phyloP scores from a whole-genome alignment of 2,888 invertebrate species.

The Taphrorychus bicolor region DNA sequence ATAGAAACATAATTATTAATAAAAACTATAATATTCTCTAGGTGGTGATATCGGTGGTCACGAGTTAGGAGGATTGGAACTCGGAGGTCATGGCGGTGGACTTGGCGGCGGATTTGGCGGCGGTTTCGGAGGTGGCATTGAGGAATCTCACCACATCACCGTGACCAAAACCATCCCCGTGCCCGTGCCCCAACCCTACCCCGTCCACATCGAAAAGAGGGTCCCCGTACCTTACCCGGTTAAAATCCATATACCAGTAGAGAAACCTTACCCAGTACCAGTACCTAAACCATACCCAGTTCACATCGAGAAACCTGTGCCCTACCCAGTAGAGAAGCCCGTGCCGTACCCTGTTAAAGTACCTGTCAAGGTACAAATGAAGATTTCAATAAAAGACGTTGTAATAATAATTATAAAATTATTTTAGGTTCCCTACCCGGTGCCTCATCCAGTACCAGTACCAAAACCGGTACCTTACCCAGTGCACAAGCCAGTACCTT shows the following conservation, averaged over 20 bases:
- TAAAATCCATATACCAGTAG: conserved; percentile 60
- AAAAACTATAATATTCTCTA: not conserved
- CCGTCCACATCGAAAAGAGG: conserved; percentile 51
- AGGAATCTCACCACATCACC: conserved; percentile 44
- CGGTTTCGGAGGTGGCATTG: conserved; percentile 38
- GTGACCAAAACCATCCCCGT: conserved; percentile 58
- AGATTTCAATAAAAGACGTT: not conserved
- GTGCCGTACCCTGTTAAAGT: conserved; percentile 65
- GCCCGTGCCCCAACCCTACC: conserved; percentile 67
- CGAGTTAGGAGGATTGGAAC: conserved; percentile 39
- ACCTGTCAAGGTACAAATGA: conserved; percentile 61
- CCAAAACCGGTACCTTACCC: conserved; percentile 52
- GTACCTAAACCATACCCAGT: conserved; percentile 61
- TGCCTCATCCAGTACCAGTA: conserved; percentile 56
- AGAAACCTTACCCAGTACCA: conserved; percentile 58
- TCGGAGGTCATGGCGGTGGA: conserved; percentile 41
- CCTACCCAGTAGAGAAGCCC: conserved; percentile 63
- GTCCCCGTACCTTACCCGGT: conserved; percentile 44
- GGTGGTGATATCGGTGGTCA: conserved; percentile 40
- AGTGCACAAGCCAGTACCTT: conserved; percentile 62
- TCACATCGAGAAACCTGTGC: conserved; percentile 60
- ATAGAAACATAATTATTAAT: too few relatives aligned
- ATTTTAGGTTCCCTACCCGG: conserved; percentile 61
- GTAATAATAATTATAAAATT: not conserved
- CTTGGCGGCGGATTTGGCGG: conserved; percentile 34